Percentiles rank a stretch among this genome's conserved stretches.
Evolutionary conservation across 2,113 vertebrate genomes (phyloP).

Genomic region (Catharus minimus): DNA sequence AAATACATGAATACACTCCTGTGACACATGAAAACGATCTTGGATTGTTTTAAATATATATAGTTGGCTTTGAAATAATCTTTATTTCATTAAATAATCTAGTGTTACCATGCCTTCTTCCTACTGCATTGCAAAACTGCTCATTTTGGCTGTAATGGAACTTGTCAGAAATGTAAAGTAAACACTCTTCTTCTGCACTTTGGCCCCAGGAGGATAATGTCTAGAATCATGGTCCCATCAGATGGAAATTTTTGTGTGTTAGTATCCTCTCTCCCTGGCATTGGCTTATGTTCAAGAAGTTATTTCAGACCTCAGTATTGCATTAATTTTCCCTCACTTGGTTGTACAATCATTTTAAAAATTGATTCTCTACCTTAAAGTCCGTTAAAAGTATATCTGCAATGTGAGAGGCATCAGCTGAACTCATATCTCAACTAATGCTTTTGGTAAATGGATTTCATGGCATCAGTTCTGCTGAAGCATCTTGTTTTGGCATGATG

Average conservation of each 20-base stretch:
- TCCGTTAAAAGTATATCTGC: constrained; percentile 24
- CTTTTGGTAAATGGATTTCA: constrained; percentile 42
- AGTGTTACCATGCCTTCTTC: neutral
- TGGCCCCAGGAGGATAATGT: rapidly evolving
- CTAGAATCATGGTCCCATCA: neutral
- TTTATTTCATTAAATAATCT: neutral
- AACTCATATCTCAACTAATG: constrained; percentile 17
- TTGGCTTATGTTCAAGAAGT: neutral
- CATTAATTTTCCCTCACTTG: neutral
- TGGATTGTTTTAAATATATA: neutral
- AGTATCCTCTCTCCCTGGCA: neutral
- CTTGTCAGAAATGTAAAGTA: neutral
- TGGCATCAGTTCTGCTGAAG: constrained; percentile 34
- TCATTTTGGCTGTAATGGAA: neutral
- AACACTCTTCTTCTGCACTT: neutral
- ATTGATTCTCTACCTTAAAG: constrained; percentile 37
- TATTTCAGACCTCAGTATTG: constrained; percentile 11
- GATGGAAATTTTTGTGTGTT: neutral
- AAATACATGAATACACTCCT: neutral
- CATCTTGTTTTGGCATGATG: constrained; percentile 20
- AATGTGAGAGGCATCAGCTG: constrained; percentile 46
- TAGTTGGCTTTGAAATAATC: neutral
- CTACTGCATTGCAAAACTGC: neutral
- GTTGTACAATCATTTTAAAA: constrained; percentile 6
- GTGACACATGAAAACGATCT: neutral